Evolutionary conservation across 1,140 invertebrate genomes (phyloP).

Genomic region (Macrotrachela quadricornifera): DNA sequence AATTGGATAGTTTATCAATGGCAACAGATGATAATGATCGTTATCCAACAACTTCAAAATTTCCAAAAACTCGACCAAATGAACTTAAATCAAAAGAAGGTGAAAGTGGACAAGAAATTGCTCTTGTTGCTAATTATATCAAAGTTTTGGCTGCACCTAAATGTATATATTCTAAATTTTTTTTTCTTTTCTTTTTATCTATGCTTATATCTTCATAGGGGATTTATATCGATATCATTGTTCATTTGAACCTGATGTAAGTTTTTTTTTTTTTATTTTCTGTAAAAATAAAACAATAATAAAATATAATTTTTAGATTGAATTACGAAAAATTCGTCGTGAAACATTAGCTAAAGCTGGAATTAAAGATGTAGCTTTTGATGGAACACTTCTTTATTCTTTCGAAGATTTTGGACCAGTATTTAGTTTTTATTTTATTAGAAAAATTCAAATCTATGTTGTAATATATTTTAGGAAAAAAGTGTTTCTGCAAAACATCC

Average conservation of each 20-base stretch:
- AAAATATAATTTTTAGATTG: constrained; percentile 40
- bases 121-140: constrained; percentile 51
- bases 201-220: constrained; percentile 20
- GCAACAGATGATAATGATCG: too few species aligned
- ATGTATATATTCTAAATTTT: constrained; percentile 25
- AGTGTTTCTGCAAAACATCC: neutral
- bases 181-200: too few species aligned
- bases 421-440: too few species aligned
- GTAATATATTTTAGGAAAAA: too few species aligned
- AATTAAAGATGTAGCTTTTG: neutral
- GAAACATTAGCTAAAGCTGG: too few species aligned
- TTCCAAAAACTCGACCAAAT: too few species aligned
- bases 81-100: constrained; percentile 10
- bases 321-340: too few species aligned
- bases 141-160: constrained; percentile 40
- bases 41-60: too few species aligned
- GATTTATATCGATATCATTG: constrained; percentile 50
- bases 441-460: too few species aligned
- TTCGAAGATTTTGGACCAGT: neutral
- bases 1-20: too few species aligned
- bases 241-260: too few species aligned
- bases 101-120: constrained; percentile 32
- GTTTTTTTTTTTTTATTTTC: too few species aligned
- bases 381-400: constrained; percentile 5
- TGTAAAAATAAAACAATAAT: constrained; percentile 27